Percentiles rank a stretch among this genome's conserved stretches.
Conservation (phyloP, 2,888 invertebrate species). For the Balanococcus diminutus region DNA sequence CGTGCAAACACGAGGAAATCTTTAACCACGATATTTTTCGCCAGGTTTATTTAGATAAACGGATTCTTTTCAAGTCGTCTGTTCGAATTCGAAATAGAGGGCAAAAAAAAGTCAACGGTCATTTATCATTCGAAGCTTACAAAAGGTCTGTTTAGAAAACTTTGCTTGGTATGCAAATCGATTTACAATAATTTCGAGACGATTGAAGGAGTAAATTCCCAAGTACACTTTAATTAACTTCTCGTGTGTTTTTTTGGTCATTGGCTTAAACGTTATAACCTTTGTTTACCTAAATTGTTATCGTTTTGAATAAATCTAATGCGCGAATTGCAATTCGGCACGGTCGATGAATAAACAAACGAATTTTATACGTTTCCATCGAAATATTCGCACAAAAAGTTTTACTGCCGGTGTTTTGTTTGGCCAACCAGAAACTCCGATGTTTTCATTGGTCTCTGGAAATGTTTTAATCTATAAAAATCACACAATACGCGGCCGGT, state of each 20-base stretch:
- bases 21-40: conserved; percentile 17
- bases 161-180: conserved; percentile 15
- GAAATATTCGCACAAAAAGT: not conserved
- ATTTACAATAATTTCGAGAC: not conserved
- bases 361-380: not conserved
- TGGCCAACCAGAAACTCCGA: not conserved
- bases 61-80: conserved; percentile 30
- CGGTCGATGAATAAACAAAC: not conserved
- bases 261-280: not conserved
- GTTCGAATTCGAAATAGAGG: not conserved
- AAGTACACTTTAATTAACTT: conserved; percentile 22
- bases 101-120: not conserved
- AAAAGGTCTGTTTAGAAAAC: conserved; percentile 10
- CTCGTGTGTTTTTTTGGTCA: not conserved
- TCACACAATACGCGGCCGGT: not conserved
- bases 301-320: conserved; percentile 25
- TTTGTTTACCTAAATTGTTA: conserved; percentile 2
- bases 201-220: conserved; percentile 9
- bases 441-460: not conserved
- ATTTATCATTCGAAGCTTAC: conserved; percentile 29
- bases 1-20: conserved; percentile 2
- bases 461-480: not conserved
- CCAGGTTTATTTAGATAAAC: conserved; percentile 40
- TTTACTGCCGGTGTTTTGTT: not conserved
- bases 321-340: not conserved